Base-by-base conservation (phyloP, 2,888 invertebrate genomes). In the Andrena flavipes region DNA sequence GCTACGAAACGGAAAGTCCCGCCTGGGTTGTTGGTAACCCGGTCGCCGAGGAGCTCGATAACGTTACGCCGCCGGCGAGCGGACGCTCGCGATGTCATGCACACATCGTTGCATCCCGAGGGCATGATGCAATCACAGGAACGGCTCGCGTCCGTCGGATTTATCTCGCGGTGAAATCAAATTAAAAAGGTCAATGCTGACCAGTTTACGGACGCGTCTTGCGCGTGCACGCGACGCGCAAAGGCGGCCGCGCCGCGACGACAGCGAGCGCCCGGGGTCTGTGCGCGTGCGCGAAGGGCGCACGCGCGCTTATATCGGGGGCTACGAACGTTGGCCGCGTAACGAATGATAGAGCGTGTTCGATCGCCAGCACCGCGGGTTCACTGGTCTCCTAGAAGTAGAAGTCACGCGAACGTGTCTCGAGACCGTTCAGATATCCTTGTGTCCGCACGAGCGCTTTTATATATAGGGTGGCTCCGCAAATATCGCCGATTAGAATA, bases 131-230 rank as follows among this genome's bases (percentile, higher is more conserved):
- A 73, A 73, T 62, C 26, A 29, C 42, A 74, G 74, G 67, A 67
- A 62, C 67, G 7, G 42, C 30, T 76, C 63, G 63, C 63, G 20
- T 62, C 49, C 59, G 80, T 20, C 60, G 64, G 73, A 64, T 69
- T 80, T 73, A 67, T 68, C 78, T 59, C 62, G 76, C 54, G 71
- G 65, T 35, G 59, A 62, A 80, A 79, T 71, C 78, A 71, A 86
- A 91, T 91, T 87, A 89, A 91, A 89, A 91, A 91, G 91, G 90
- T 91, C 91, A 91, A 88, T 83, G 84, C 70, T 72, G 83, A 76
- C 76, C 63, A 81, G 79, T 84, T 79, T 68, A 77, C 64, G 23
- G 62, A 49, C 51, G 72, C 79, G 68, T 64, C 70, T 29, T 60
- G 16, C 26, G 10, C 51, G 49, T 56, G 51, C 16, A 20, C 33